These are phyloP conservation scores for Patella depressa DNA, from an alignment of 2,888 invertebrate species.

Conservation along the genomic window DNA sequence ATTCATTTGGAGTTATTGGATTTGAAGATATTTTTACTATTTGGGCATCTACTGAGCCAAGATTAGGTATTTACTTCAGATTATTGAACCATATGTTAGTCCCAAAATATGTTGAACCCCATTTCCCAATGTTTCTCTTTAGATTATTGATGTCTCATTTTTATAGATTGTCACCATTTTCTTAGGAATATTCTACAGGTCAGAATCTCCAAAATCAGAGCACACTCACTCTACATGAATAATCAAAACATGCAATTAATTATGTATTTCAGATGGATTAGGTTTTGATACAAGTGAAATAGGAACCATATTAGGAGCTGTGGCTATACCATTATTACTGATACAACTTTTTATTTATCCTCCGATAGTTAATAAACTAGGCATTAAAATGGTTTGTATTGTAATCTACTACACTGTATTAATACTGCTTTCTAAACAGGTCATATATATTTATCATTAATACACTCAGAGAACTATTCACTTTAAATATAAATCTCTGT, in stretches of 20 bases:
- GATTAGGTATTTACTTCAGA: constrained; percentile 47
- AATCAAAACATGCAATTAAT: constrained; percentile 7
- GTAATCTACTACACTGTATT: constrained; percentile 11
- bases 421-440: neutral
- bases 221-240: neutral
- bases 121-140: neutral
- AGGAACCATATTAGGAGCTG: constrained; percentile 56
- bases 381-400: constrained; percentile 54
- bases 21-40: constrained; percentile 64
- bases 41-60: constrained; percentile 59
- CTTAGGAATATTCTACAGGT: too few relatives aligned
- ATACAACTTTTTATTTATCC: constrained; percentile 61
- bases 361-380: constrained; percentile 49
- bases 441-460: too few relatives aligned
- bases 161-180: too few relatives aligned
- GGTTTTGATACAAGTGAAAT: constrained; percentile 59
- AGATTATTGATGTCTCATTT: too few relatives aligned
- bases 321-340: constrained; percentile 58
- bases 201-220: too few relatives aligned
- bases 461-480: neutral
- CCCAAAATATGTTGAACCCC: neutral
- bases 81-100: neutral
- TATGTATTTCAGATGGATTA: constrained; percentile 56
- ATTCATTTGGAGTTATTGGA: constrained; percentile 62
- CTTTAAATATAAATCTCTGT: neutral